phyloP scores from a whole-genome alignment of 2,888 invertebrate species.

The Drosophila melanosoma region DNA sequence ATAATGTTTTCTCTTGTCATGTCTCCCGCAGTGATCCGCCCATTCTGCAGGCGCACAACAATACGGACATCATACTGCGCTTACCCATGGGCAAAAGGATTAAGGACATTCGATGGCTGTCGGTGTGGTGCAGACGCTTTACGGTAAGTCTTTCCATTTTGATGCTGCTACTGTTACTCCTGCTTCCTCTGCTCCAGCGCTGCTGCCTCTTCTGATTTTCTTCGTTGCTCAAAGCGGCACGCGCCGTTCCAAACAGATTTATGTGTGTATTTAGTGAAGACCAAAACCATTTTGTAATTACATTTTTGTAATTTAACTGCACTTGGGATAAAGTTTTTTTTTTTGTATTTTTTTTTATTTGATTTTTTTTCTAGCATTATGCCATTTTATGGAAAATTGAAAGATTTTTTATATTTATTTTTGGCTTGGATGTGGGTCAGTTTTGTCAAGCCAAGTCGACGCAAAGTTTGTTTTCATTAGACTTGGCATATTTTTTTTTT shows the following conservation, averaged over 20 bases:
- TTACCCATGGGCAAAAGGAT: constrained; percentile 94
- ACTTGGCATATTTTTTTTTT: not conserved
- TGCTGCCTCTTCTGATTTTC: constrained; percentile 12
- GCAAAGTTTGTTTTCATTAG: constrained; percentile 54
- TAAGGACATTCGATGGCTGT: constrained; percentile 95
- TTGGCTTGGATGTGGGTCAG: constrained; percentile 58
- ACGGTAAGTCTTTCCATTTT: constrained; percentile 88
- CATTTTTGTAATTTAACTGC: constrained; percentile 69
- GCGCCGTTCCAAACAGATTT: constrained; percentile 65
- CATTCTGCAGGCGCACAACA: constrained; percentile 90
- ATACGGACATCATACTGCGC: constrained; percentile 92
- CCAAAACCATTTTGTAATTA: constrained; percentile 68
- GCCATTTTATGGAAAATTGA: constrained; percentile 29
- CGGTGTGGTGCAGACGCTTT: constrained; percentile 96
- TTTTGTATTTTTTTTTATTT: not conserved
- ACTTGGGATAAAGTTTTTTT: constrained; percentile 37
- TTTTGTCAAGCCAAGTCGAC: constrained; percentile 37
- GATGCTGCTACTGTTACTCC: constrained; percentile 2
- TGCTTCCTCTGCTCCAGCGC: not conserved
- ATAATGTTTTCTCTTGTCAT: constrained; percentile 31
- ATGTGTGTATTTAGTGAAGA: constrained; percentile 31
- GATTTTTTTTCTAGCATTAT: constrained; percentile 1
- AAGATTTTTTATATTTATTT: constrained; percentile 12
- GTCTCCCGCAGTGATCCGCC: constrained; percentile 91
- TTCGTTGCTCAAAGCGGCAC: constrained; percentile 56